Percentiles rank a stretch among this genome's conserved stretches.
Conservation (phyloP, 2,888 invertebrate genomes). For the Pseudococcus jackbeardsleyi region DNA sequence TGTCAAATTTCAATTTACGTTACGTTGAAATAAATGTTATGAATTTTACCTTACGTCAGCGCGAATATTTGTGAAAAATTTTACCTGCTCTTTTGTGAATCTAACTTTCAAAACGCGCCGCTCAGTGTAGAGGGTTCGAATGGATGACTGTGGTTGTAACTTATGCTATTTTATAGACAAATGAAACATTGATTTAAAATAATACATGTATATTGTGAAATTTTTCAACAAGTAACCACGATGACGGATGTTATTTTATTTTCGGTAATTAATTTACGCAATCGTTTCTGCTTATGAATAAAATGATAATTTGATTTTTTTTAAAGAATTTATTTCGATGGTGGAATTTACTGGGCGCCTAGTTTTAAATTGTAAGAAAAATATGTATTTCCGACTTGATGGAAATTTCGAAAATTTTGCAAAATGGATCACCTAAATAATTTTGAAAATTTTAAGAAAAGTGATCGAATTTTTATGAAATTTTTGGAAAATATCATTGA, state of each 20-base stretch:
- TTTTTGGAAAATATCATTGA: too few species aligned
- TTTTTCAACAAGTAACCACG: slow-evolving; percentile 12
- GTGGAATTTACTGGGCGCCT: too few species aligned
- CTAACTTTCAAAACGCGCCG: background rate
- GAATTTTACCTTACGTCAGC: slow-evolving; percentile 5
- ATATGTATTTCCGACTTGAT: too few species aligned
- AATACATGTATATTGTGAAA: background rate
- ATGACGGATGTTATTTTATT: slow-evolving; percentile 15
- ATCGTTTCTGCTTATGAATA: slow-evolving; percentile 11
- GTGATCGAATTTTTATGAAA: too few species aligned
- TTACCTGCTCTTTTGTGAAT: background rate
- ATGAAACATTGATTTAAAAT: background rate
- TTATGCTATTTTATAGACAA: background rate
- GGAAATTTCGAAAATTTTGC: too few species aligned
- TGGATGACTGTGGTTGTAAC: background rate
- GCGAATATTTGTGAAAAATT: slow-evolving; percentile 5
- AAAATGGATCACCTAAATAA: too few species aligned
- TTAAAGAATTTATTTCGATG: background rate
- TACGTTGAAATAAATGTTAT: slow-evolving; percentile 39
- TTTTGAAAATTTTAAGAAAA: too few species aligned
- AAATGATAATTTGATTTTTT: slow-evolving; percentile 19
- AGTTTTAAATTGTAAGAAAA: too few species aligned
- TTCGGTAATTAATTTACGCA: background rate
- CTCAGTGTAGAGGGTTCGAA: background rate
- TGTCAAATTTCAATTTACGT: slow-evolving; percentile 50